Percentiles rank a stretch among this genome's conserved stretches.
These are phyloP conservation scores for Sebastiscus tertius DNA, from an alignment of 2,797 vertebrate genomes.

Conservation along the genomic window DNA sequence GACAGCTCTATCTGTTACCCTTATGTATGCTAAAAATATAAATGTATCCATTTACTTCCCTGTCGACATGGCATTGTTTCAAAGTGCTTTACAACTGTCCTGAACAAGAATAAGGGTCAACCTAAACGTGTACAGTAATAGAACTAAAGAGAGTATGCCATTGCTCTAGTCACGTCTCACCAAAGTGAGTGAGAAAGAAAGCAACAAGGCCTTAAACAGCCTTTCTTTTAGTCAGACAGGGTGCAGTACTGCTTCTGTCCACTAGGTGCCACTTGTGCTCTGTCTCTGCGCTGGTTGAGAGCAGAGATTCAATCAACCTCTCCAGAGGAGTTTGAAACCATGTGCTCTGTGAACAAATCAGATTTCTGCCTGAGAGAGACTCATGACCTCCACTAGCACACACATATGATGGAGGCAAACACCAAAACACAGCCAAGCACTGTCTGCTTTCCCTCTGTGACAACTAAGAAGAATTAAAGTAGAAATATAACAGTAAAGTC, in stretches of 20 bases:
- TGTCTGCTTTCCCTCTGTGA: not conserved
- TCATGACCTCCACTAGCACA: slow-evolving; percentile 14
- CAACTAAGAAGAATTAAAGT: not conserved
- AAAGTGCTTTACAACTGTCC: not conserved
- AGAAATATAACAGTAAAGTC: not conserved
- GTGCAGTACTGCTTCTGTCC: slow-evolving; percentile 32
- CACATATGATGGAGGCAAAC: not conserved
- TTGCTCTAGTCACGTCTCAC: not conserved
- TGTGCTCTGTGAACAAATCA: not conserved
- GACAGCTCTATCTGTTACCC: too few species aligned
- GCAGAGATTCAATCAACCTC: not conserved
- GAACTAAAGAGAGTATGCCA: not conserved
- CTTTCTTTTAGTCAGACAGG: not conserved
- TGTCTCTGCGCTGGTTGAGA: slow-evolving; percentile 1
- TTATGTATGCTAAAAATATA: not conserved
- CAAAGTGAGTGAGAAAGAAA: not conserved
- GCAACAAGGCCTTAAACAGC: not conserved
- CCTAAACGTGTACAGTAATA: not conserved
- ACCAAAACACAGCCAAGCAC: not conserved
- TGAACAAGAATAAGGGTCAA: not conserved
- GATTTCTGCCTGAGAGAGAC: slow-evolving; percentile 19
- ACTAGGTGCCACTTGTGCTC: slow-evolving; percentile 78
- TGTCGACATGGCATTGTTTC: not conserved
- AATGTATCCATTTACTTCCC: not conserved
- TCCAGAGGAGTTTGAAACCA: not conserved